A percentile compares a stretch with the other conserved stretches of the same genome.
phyloP scores from a whole-genome alignment of 2,113 vertebrate species.

The Myxocyprinus asiaticus region DNA sequence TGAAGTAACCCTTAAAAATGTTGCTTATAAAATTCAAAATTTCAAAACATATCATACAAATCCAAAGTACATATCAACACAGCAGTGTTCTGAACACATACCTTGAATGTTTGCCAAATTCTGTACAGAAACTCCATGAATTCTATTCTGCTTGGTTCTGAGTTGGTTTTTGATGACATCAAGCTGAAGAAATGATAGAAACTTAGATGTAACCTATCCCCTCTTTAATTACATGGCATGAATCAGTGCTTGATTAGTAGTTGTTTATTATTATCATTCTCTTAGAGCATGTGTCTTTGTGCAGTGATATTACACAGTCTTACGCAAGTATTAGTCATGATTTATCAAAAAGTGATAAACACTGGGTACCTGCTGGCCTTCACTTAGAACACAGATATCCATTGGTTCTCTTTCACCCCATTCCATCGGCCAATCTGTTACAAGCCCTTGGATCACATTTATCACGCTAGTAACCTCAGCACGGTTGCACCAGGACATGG shows the following conservation, averaged over 20 bases:
- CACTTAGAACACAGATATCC: slow-evolving; percentile 83
- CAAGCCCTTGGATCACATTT: slow-evolving; percentile 75
- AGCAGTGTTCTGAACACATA: background rate
- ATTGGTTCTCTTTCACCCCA: slow-evolving; percentile 75
- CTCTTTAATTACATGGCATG: no score
- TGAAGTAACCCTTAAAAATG: no score
- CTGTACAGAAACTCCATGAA: slow-evolving; percentile 10
- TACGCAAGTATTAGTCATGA: no score
- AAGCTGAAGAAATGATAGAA: background rate
- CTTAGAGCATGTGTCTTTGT: no score
- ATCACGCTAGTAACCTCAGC: slow-evolving; percentile 75
- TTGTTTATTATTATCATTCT: no score
- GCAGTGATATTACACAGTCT: background rate
- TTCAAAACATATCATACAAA: no score
- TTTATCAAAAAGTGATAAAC: no score
- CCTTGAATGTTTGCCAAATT: slow-evolving; percentile 38
- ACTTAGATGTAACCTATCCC: no score
- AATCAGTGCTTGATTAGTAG: no score
- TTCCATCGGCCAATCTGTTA: slow-evolving; percentile 76
- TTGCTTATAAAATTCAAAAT: no score
- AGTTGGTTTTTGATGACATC: background rate
- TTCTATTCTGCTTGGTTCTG: background rate
- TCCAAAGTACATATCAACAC: no score
- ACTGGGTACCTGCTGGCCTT: slow-evolving; percentile 79
- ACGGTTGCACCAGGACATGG: slow-evolving; percentile 80